A percentile compares a stretch with the other conserved stretches of the same genome.
These are phyloP conservation scores for Heterochromis multidens DNA, from an alignment of 2,113 vertebrate species.

Conservation along the genomic window DNA sequence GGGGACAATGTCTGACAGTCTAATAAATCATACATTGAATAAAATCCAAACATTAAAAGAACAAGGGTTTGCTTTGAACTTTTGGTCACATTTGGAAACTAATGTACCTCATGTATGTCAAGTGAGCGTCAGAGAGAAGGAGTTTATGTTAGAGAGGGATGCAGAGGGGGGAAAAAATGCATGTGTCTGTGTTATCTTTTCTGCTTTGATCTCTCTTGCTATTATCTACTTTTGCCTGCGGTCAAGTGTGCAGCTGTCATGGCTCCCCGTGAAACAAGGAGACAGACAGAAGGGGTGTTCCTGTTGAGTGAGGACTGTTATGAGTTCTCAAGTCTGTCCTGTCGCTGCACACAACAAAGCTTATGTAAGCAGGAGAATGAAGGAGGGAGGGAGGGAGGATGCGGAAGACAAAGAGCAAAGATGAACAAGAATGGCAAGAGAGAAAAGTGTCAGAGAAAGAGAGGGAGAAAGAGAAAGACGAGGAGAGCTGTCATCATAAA, in stretches of 20 bases:
- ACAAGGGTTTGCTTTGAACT: slow-evolving; percentile 14
- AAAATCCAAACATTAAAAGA: neutral
- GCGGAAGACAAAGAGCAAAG: slow-evolving; percentile 23
- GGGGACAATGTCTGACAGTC: neutral
- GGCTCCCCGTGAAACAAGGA: slow-evolving; percentile 46
- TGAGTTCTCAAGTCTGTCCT: slow-evolving; percentile 38
- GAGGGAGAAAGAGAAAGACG: slow-evolving; percentile 33
- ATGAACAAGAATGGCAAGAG: slow-evolving; percentile 9
- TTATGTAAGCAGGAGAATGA: slow-evolving; percentile 54
- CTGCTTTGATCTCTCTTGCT: slow-evolving; percentile 47
- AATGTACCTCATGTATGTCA: neutral
- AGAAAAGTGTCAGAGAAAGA: slow-evolving; percentile 38
- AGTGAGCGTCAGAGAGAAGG: neutral
- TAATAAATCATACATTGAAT: slow-evolving; percentile 4
- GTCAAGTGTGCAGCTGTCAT: slow-evolving; percentile 58
- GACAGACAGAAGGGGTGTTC: slow-evolving; percentile 38
- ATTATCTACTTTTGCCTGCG: slow-evolving; percentile 38
- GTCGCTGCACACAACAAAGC: slow-evolving; percentile 7
- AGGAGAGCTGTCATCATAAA: slow-evolving; percentile 55
- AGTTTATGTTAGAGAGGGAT: neutral
- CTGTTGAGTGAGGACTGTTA: slow-evolving; percentile 41
- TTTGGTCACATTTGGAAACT: slow-evolving; percentile 12
- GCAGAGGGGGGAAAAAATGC: neutral
- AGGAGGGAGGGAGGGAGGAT: neutral
- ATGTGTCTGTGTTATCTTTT: slow-evolving; percentile 22